Evolutionary conservation across 2,797 vertebrate species (phyloP).

Genomic region (Gymnocypris eckloni): DNA sequence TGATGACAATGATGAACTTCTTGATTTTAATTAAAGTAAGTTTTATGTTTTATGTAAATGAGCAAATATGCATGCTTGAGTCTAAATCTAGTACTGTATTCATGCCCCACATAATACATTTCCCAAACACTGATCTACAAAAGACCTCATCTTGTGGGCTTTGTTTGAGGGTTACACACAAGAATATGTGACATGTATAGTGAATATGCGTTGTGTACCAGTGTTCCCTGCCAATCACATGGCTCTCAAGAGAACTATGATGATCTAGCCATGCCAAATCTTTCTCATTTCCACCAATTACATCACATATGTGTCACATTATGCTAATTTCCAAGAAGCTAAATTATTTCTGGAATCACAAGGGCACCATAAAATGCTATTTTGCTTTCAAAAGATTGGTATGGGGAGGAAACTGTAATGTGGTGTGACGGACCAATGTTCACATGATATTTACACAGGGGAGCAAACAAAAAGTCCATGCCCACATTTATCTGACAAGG

Average conservation of each 20-base stretch:
- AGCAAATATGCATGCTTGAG: background rate
- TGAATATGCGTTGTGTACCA: constrained; percentile 16
- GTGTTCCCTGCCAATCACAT: constrained; percentile 33
- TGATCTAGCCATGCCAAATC: constrained; percentile 23
- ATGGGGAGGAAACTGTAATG: constrained; percentile 9
- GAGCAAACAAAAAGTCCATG: constrained; percentile 63
- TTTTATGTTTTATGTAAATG: background rate
- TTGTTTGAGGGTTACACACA: constrained; percentile 1
- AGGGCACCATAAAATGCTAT: constrained; percentile 15
- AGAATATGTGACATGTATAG: constrained; percentile 10
- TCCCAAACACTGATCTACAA: background rate
- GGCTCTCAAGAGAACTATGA: background rate
- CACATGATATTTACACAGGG: constrained; percentile 51
- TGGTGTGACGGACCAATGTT: constrained; percentile 17
- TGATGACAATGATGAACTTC: background rate
- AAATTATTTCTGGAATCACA: constrained; percentile 34
- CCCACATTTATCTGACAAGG: constrained; percentile 64
- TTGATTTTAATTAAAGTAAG: background rate
- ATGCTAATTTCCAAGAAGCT: constrained; percentile 11
- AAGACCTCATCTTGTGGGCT: background rate
- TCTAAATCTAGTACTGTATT: constrained; percentile 27
- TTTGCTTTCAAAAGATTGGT: background rate
- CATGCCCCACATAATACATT: constrained; percentile 22
- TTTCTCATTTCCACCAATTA: constrained; percentile 45
- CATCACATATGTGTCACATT: constrained; percentile 36